Evolutionary conservation across 2,797 vertebrate species (phyloP).

Genomic region (Labroides dimidiatus): DNA sequence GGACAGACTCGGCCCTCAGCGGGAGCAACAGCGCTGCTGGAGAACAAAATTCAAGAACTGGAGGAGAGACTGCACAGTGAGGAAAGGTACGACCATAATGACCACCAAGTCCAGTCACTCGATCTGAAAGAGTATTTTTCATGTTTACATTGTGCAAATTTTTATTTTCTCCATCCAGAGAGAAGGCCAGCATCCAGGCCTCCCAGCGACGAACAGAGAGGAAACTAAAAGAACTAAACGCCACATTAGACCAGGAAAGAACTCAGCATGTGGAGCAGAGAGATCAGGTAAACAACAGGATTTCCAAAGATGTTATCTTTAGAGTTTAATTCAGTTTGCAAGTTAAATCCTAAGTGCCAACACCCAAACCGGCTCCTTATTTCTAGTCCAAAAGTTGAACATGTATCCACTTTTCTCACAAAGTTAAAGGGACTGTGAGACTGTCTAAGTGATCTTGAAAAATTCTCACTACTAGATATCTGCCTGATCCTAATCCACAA

Average conservation of each 20-base stretch:
- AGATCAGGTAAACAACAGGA: conserved; percentile 87
- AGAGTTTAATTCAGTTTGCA: conserved; percentile 1
- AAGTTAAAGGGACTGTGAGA: too few relatives aligned
- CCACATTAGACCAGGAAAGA: conserved; percentile 92
- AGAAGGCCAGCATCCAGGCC: conserved; percentile 87
- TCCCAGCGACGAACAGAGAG: conserved; percentile 91
- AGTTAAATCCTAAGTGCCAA: background rate
- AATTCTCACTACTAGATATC: too few relatives aligned
- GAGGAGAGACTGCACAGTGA: conserved; percentile 91
- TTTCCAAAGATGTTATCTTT: conserved; percentile 1
- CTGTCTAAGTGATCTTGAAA: too few relatives aligned
- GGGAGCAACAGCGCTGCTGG: conserved; percentile 82
- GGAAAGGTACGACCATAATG: conserved; percentile 83
- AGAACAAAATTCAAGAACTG: conserved; percentile 89
- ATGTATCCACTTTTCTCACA: background rate
- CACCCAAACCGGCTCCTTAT: background rate
- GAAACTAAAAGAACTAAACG: conserved; percentile 92
- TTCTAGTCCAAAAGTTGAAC: background rate
- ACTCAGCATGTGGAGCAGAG: conserved; percentile 91
- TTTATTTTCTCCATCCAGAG: conserved; percentile 74
- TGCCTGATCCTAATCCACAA: too few relatives aligned
- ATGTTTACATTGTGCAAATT: background rate
- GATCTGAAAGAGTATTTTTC: too few relatives aligned
- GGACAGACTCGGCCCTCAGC: conserved; percentile 83
- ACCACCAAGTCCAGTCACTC: too few relatives aligned